These are phyloP conservation scores for Eubasilissa splendida DNA, from an alignment of 2,888 invertebrate genomes.

Conservation along the genomic window DNA sequence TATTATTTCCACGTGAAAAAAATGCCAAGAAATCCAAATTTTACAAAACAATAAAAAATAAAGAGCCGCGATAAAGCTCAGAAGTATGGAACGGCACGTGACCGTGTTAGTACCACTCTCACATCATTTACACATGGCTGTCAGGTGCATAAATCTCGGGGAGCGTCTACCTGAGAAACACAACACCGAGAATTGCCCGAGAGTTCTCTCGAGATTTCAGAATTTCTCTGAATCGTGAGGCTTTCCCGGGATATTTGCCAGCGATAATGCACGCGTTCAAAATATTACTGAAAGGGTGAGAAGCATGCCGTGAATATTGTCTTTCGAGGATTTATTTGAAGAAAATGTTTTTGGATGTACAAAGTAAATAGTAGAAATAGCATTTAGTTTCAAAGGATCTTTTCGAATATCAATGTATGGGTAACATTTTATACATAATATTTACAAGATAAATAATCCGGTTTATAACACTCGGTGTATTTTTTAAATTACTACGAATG, in stretches of 20 bases:
- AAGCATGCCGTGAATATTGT: not conserved
- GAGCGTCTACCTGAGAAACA: not conserved
- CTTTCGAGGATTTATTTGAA: not conserved
- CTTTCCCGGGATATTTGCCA: conserved; percentile 2
- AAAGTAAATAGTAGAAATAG: not conserved
- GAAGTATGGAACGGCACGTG: conserved; percentile 23
- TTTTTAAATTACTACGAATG: too few relatives aligned
- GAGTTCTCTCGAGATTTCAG: not conserved
- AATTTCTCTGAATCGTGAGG: conserved; percentile 13
- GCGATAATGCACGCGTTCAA: not conserved
- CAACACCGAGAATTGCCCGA: not conserved
- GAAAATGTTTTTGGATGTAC: not conserved
- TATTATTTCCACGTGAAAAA: not conserved
- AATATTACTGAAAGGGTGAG: conserved; percentile 5
- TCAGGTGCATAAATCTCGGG: conserved; percentile 26
- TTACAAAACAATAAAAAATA: not conserved
- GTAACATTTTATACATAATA: too few relatives aligned
- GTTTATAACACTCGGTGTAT: too few relatives aligned
- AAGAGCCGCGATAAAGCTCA: not conserved
- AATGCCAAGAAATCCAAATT: not conserved
- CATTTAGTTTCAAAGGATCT: too few relatives aligned
- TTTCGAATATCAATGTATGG: too few relatives aligned
- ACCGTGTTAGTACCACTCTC: not conserved
- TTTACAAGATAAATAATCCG: too few relatives aligned
- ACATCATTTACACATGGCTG: conserved; percentile 25